Conservation (phyloP, 2,888 invertebrate genomes). For the Drosophila ezoana region DNA sequence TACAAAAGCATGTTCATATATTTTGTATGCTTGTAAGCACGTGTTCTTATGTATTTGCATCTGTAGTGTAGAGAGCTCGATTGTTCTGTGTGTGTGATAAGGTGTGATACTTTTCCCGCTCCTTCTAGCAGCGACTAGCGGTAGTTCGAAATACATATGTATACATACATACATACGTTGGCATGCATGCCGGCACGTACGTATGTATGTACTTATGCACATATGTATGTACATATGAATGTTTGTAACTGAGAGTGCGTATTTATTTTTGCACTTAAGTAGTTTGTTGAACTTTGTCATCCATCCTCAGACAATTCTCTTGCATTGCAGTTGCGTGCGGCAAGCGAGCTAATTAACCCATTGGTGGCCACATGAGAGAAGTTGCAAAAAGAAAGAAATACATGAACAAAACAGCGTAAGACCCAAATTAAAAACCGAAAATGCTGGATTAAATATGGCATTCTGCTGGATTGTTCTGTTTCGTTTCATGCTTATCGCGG, state of each 20-base stretch:
- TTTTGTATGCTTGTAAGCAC: neutral
- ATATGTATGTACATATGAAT: neutral
- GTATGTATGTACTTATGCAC: neutral
- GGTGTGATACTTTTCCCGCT: slow-evolving; percentile 1
- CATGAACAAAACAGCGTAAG: neutral
- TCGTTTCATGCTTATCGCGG: slow-evolving; percentile 34
- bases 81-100: slow-evolving; percentile 2
- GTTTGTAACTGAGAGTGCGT: slow-evolving; percentile 11
- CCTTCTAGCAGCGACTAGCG: neutral
- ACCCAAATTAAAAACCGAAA: slow-evolving; percentile 24
- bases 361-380: neutral
- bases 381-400: neutral
- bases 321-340: slow-evolving; percentile 19
- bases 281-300: slow-evolving; percentile 35
- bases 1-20: neutral
- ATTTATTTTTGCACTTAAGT: slow-evolving; percentile 33
- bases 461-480: slow-evolving; percentile 26
- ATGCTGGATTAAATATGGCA: slow-evolving; percentile 5
- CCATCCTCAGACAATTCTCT: slow-evolving; percentile 7
- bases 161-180: neutral
- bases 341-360: slow-evolving; percentile 10
- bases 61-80: neutral
- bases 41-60: neutral
- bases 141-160: neutral
- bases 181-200: neutral